Percentiles rank a stretch among this genome's conserved stretches.
phyloP scores from a whole-genome alignment of 2,888 invertebrate species.

The Drosophila acutilabella region DNA sequence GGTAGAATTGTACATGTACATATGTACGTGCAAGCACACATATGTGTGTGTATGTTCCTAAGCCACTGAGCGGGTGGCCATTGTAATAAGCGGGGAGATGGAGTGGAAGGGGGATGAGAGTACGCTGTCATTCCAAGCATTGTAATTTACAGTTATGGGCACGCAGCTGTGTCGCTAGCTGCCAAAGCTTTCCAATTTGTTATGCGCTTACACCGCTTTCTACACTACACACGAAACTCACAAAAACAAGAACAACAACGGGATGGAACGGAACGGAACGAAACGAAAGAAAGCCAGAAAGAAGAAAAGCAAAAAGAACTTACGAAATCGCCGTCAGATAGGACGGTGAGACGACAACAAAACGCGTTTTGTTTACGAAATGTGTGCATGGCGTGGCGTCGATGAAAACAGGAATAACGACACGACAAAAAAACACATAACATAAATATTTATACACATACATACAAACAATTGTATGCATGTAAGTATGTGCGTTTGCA shows the following conservation, averaged over 20 bases:
- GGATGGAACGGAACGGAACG: too few relatives aligned
- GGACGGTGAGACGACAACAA: slow-evolving; percentile 59
- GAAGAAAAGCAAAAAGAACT: slow-evolving; percentile 25
- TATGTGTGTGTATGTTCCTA: not conserved
- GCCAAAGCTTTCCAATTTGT: slow-evolving; percentile 42
- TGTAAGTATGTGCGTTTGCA: not conserved
- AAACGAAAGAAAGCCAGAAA: not conserved
- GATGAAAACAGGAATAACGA: slow-evolving; percentile 66
- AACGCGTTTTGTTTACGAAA: slow-evolving; percentile 79
- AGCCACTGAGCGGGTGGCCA: slow-evolving; percentile 28
- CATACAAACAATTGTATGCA: slow-evolving; percentile 9
- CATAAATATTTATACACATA: slow-evolving; percentile 61
- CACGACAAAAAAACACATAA: slow-evolving; percentile 39
- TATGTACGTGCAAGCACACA: not conserved
- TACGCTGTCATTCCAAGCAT: slow-evolving; percentile 28
- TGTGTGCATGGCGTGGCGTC: slow-evolving; percentile 61
- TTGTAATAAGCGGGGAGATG: slow-evolving; percentile 10
- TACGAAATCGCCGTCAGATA: slow-evolving; percentile 44
- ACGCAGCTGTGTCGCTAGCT: slow-evolving; percentile 49
- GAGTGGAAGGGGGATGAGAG: not conserved
- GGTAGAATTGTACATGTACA: slow-evolving; percentile 6
- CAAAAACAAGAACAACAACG: slow-evolving; percentile 8
- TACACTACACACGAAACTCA: slow-evolving; percentile 29
- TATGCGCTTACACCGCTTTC: slow-evolving; percentile 59
- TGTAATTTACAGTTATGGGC: slow-evolving; percentile 66